Conservation (phyloP, 2,888 invertebrate genomes). For the Tyria jacobaeae region DNA sequence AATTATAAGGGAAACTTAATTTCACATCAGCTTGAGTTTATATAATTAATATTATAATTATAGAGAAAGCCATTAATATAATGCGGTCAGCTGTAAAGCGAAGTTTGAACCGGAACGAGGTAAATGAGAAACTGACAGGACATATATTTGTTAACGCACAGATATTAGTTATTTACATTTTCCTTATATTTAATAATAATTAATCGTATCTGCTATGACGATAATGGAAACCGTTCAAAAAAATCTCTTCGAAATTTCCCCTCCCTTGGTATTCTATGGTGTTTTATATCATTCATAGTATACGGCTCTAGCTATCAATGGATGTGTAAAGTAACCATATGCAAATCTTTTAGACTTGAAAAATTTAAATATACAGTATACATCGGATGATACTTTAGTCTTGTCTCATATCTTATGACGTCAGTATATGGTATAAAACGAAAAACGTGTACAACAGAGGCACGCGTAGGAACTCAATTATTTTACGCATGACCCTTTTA, state of each 20-base stretch:
- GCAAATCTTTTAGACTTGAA: not conserved
- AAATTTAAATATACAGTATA: conserved; percentile 8
- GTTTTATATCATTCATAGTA: no score
- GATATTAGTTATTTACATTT: no score
- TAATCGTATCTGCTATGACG: no score
- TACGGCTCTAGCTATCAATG: no score
- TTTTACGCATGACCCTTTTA: not conserved
- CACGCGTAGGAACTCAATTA: conserved; percentile 6
- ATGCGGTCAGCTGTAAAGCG: conserved; percentile 39
- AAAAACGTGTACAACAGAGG: conserved; percentile 2
- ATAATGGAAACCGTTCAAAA: no score
- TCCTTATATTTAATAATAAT: no score
- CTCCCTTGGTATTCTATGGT: no score
- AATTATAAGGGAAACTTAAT: conserved; percentile 54
- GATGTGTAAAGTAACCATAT: no score
- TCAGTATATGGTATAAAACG: conserved; percentile 6
- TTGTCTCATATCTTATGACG: not conserved
- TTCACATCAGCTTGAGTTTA: conserved; percentile 65
- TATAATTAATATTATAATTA: conserved; percentile 68
- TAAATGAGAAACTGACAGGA: conserved; percentile 35
- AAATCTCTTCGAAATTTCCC: no score
- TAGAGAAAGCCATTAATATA: conserved; percentile 59
- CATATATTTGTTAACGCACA: not conserved
- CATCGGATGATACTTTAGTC: conserved; percentile 3
- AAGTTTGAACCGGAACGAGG: conserved; percentile 43